A percentile compares a stretch with the other conserved stretches of the same genome.
Conservation (phyloP, 2,797 vertebrate genomes). For the Xenopus petersii region DNA sequence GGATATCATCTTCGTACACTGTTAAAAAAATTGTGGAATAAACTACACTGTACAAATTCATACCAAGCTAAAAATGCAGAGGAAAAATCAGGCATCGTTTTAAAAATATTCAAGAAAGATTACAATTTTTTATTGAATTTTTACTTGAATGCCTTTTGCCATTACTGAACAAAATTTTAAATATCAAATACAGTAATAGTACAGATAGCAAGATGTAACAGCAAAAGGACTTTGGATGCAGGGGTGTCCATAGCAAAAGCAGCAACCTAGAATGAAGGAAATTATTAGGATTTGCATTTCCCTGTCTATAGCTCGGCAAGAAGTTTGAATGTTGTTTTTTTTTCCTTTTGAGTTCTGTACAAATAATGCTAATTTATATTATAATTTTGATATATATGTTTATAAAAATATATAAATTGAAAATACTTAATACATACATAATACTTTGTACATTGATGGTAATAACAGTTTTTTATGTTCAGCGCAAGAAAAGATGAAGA, state of each 20-base stretch:
- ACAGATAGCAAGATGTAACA: constrained; percentile 67
- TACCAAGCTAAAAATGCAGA: neutral
- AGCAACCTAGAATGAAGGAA: constrained; percentile 51
- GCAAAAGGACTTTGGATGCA: constrained; percentile 69
- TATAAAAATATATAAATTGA: constrained; percentile 72
- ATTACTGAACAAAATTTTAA: constrained; percentile 70
- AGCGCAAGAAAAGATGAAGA: constrained; percentile 67
- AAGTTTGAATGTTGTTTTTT: constrained; percentile 49
- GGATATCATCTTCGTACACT: no score
- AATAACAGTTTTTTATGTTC: constrained; percentile 15
- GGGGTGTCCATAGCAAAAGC: constrained; percentile 66
- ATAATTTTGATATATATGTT: constrained; percentile 62
- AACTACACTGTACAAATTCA: neutral
- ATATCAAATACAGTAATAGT: constrained; percentile 74
- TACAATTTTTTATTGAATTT: constrained; percentile 42
- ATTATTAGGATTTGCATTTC: constrained; percentile 53
- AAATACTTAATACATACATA: constrained; percentile 64
- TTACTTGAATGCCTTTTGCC: constrained; percentile 69
- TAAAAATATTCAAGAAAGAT: constrained; percentile 23
- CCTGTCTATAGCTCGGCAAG: constrained; percentile 46
- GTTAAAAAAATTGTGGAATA: no score
- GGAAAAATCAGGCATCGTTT: neutral
- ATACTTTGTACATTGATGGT: constrained; percentile 55
- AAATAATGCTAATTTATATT: constrained; percentile 65
- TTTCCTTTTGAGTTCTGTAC: constrained; percentile 54